Evolutionary conservation across 2,888 invertebrate genomes (phyloP), one percentile per base, ranked within the genome.

Genomic region (Acanthosepion pharaonis): DNA sequence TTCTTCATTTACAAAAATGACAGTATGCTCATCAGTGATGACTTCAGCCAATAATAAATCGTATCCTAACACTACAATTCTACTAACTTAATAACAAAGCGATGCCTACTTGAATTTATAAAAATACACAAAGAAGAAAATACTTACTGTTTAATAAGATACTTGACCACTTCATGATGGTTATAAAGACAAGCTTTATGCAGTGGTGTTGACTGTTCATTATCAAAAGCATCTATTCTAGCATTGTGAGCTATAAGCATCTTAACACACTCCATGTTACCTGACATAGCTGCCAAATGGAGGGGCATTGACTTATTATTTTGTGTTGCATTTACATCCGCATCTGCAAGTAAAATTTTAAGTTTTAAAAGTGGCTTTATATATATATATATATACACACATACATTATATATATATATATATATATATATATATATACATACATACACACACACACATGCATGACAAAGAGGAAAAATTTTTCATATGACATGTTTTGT

Each of bases 231-330:
- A 95, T 97, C 97, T 92, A 98, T 97, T 48, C 97, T 96, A 6
- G 98, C 97, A 28, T 97, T 96, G 95, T 97, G 96, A 92, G 97
- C 97, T 49, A 97, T 95, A 91, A 97, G 95, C 42, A 97, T 96
- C n/a, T 95, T 95, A 5, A 96, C 96, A 94, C 91, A 97, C 96
- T 2, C 96, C 95, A 97, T 95, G 94, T 97, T 97, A 3, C 97
- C 97, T 8, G 97, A 96, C 59, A 96, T 96, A 15, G 97, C 97
- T 9, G 99, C 99, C 95, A 99, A 97, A 97, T 99, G 99, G 95
- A 99, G 97, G 0, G 99, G 98, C 0, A 99, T 98, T 97, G 99
- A 98, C 95, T 98, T 98, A 96, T 98, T 98, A 94, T 98, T 97
- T 95, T 98, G 98, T 0, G 98, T 98, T 18, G 98, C 98, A 96